phyloP scores from a whole-genome alignment of 2,113 vertebrate genomes.

The Calyptommatus sinebrachiatus region DNA sequence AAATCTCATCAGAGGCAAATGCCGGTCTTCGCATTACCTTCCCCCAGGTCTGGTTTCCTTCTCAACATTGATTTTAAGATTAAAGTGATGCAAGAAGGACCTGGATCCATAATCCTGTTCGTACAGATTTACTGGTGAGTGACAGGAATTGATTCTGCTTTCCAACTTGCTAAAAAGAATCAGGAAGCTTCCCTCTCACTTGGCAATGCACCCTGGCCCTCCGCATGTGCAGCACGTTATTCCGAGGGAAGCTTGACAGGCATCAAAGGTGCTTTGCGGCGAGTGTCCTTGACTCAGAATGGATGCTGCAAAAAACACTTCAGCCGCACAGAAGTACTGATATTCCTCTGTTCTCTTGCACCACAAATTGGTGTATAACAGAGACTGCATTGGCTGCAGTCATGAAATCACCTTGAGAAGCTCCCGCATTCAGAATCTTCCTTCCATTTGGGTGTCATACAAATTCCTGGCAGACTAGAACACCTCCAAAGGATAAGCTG shows the following conservation, averaged over 20 bases:
- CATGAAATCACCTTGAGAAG: no score
- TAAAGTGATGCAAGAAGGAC: slow-evolving; percentile 24
- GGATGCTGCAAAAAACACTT: background rate
- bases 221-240: slow-evolving; percentile 10
- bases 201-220: background rate
- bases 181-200: slow-evolving; percentile 38
- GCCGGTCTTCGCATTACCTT: slow-evolving; percentile 28
- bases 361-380: no score
- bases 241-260: background rate
- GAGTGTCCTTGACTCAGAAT: background rate
- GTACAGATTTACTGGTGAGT: slow-evolving; percentile 57
- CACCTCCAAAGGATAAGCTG: background rate
- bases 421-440: background rate
- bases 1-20: slow-evolving; percentile 47
- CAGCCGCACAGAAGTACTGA: background rate
- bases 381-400: background rate
- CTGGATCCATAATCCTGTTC: slow-evolving; percentile 60
- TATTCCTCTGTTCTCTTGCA: background rate
- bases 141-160: slow-evolving; percentile 67
- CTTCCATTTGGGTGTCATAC: background rate
- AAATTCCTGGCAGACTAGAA: background rate
- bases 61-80: slow-evolving; percentile 62
- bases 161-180: slow-evolving; percentile 20
- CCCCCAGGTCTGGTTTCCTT: slow-evolving; percentile 49
- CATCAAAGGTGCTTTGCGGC: background rate